These are phyloP conservation scores for Globia sparganii DNA, from an alignment of 2,888 invertebrate species.

Conservation along the genomic window DNA sequence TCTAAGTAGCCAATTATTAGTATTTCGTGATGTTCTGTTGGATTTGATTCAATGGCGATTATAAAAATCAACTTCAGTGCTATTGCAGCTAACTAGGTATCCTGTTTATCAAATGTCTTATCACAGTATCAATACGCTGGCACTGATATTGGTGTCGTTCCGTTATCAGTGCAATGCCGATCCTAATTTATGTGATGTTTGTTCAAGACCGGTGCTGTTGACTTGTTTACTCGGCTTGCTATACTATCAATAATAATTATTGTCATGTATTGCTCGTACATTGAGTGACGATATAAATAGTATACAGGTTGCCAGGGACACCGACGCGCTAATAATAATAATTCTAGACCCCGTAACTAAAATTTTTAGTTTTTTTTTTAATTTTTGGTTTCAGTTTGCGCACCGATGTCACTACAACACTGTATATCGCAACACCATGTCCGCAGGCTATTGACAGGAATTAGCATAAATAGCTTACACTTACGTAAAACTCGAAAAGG, in stretches of 20 bases:
- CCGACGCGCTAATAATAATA: background rate
- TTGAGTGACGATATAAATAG: background rate
- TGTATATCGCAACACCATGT: background rate
- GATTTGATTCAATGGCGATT: background rate
- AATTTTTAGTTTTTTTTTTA: no score
- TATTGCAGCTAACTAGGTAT: constrained; percentile 14
- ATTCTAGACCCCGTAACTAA: background rate
- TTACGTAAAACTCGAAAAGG: background rate
- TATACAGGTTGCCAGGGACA: no score
- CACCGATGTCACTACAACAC: background rate
- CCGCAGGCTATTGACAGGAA: background rate
- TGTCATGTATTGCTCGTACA: constrained; percentile 4
- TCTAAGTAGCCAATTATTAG: background rate
- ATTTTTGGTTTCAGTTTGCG: background rate
- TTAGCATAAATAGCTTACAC: background rate
- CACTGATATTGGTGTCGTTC: constrained; percentile 50
- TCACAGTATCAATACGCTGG: constrained; percentile 55
- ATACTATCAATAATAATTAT: constrained; percentile 13
- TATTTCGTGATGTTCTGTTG: background rate
- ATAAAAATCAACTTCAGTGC: background rate
- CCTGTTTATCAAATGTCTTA: constrained; percentile 50
- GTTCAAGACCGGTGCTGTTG: constrained; percentile 12
- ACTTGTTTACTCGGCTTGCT: constrained; percentile 27
- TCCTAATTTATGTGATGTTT: constrained; percentile 55
- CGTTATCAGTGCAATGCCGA: constrained; percentile 60